Conservation (phyloP, 2,888 invertebrate species). For the Clanis bilineata region DNA sequence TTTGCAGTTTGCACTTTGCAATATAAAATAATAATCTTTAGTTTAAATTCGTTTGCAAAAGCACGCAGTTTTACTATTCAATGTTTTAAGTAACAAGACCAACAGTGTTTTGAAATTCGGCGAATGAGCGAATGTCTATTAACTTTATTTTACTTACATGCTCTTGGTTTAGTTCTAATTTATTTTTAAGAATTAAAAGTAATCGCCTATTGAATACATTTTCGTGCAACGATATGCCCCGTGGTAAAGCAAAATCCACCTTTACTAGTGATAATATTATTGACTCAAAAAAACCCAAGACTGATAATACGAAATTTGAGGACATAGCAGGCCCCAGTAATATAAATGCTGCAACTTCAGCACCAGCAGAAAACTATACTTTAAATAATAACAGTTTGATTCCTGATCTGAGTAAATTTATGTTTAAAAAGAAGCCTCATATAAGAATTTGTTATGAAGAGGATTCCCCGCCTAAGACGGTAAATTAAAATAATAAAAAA, state of each 20-base stretch:
- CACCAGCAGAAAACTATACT: slow-evolving; percentile 33
- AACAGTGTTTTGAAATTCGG: no score
- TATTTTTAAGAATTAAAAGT: no score
- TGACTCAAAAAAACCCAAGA: neutral
- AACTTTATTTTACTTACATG: no score
- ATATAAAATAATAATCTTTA: no score
- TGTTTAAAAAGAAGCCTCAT: slow-evolving; percentile 63
- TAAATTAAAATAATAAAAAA: no score
- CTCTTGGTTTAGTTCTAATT: neutral
- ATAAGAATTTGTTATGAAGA: slow-evolving; percentile 68
- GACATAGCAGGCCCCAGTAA: neutral
- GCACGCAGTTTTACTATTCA: no score
- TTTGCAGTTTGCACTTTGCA: no score
- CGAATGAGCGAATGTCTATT: no score
- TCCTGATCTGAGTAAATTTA: slow-evolving; percentile 54
- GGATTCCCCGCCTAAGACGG: slow-evolving; percentile 45
- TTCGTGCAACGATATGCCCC: neutral
- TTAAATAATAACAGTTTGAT: slow-evolving; percentile 28
- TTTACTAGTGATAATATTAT: neutral
- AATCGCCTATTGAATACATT: neutral
- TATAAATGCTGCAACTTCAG: neutral
- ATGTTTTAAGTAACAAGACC: no score
- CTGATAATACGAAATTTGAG: neutral
- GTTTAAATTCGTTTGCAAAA: no score
- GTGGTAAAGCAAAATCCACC: neutral